Conservation (phyloP, 2,888 invertebrate species). For the Patella pellucida region DNA sequence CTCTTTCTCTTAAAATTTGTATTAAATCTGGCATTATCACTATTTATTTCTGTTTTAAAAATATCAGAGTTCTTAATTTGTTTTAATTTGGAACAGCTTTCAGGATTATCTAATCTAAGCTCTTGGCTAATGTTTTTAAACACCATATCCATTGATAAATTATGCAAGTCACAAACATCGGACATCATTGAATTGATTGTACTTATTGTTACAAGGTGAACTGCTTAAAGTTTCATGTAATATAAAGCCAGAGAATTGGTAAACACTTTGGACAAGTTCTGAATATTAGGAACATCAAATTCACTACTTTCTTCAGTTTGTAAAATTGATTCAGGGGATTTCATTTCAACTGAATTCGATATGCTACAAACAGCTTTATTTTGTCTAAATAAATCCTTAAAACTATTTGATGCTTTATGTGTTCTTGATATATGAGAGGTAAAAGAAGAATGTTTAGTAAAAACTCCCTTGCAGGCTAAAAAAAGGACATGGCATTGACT, state of each 20-base stretch:
- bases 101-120: background rate
- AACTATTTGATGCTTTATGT: background rate
- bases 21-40: background rate
- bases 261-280: conserved; percentile 2
- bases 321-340: background rate
- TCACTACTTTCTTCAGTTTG: background rate
- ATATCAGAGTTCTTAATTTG: background rate
- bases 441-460: background rate
- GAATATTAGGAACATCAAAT: background rate
- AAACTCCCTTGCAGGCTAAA: background rate
- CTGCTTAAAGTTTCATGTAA: conserved; percentile 1
- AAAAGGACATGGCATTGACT: background rate
- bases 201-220: background rate
- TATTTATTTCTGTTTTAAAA: conserved; percentile 4
- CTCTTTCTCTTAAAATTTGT: conserved; percentile 1
- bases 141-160: background rate
- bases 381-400: conserved; percentile 7
- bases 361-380: background rate
- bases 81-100: background rate
- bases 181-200: background rate
- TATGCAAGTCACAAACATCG: background rate
- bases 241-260: background rate
- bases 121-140: background rate
- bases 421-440: conserved; percentile 1
- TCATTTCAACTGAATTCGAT: background rate